phyloP scores from a whole-genome alignment of 2,113 vertebrate genomes.

The Chlamydotis undulata region DNA sequence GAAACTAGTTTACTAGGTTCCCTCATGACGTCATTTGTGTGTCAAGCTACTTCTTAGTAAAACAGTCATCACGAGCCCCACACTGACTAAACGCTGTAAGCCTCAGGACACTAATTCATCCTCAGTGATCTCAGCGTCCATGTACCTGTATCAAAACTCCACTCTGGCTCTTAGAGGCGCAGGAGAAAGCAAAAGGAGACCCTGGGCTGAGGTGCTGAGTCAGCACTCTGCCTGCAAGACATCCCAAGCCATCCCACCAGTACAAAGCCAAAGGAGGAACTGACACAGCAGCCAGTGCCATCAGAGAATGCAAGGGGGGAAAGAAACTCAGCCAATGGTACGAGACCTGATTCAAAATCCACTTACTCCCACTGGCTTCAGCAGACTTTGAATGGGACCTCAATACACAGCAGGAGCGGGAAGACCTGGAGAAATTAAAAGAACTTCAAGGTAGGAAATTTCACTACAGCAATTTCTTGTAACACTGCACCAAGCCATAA shows the following conservation, averaged over 20 bases:
- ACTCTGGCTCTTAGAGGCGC: not conserved
- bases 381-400: not conserved
- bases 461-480: not conserved
- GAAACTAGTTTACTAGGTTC: not conserved
- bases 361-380: not conserved
- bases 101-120: not conserved
- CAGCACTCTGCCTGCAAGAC: not conserved
- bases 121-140: not conserved
- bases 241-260: not conserved
- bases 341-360: not conserved
- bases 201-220: not conserved
- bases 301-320: not conserved
- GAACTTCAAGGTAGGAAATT: not conserved
- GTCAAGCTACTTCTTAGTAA: not conserved
- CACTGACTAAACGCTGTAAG: not conserved
- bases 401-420: not conserved
- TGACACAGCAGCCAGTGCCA: not conserved
- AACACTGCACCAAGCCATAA: not conserved
- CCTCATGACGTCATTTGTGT: not conserved
- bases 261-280: rapidly evolving
- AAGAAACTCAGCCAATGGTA: not conserved
- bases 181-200: not conserved
- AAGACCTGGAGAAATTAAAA: not conserved
- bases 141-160: not conserved
- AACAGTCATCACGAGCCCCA: not conserved